Conservation (phyloP, 2,113 vertebrate genomes). For the Phalacrocorax brasilianus region DNA sequence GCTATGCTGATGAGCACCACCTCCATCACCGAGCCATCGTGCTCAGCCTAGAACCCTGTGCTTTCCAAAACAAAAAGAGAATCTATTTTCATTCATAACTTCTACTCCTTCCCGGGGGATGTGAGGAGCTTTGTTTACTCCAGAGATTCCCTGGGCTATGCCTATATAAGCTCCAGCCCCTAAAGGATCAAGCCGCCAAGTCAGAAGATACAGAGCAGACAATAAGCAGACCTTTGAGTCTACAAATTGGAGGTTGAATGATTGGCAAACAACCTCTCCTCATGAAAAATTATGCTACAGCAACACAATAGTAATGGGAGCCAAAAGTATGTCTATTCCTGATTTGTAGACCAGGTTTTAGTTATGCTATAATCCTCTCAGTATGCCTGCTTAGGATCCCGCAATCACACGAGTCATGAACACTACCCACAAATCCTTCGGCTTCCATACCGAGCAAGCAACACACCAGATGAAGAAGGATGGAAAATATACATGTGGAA, state of each 20-base stretch:
- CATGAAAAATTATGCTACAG: slow-evolving; percentile 60
- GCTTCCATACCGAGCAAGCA: slow-evolving; percentile 40
- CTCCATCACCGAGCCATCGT: fast-evolving
- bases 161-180: not conserved
- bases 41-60: not conserved
- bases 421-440: slow-evolving; percentile 52
- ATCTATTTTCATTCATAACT: slow-evolving; percentile 3
- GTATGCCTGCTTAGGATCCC: slow-evolving; percentile 61
- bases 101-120: not conserved
- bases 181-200: not conserved
- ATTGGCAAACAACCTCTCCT: slow-evolving; percentile 44
- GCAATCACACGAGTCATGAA: slow-evolving; percentile 60
- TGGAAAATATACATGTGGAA: slow-evolving; percentile 70
- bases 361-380: slow-evolving; percentile 64
- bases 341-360: slow-evolving; percentile 65
- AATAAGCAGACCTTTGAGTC: slow-evolving; percentile 28
- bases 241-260: slow-evolving; percentile 31
- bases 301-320: slow-evolving; percentile 55
- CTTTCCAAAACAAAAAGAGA: not conserved
- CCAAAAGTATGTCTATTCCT: slow-evolving; percentile 66
- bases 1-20: not conserved
- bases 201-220: not conserved
- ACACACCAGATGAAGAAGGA: slow-evolving; percentile 68
- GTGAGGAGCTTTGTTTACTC: not conserved
- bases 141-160: not conserved